phyloP scores from a whole-genome alignment of 1,140 invertebrate genomes.

The Dinoponera quadriceps region DNA sequence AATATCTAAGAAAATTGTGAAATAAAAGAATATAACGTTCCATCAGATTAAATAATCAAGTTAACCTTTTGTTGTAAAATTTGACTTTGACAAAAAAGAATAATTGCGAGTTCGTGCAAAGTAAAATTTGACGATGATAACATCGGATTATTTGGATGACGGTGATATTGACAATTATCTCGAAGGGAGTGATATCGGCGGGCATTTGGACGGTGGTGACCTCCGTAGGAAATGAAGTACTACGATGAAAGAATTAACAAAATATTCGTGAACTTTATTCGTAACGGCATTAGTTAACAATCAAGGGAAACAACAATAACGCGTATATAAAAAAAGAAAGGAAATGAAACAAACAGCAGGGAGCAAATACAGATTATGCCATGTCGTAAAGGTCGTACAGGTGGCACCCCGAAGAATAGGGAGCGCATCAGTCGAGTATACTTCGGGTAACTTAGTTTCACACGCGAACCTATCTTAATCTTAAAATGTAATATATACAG shows the following conservation, averaged over 20 bases:
- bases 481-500: slow-evolving; percentile 77
- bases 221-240: slow-evolving; percentile 23
- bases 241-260: slow-evolving; percentile 74
- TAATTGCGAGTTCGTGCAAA: too few relatives aligned
- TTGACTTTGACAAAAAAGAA: too few relatives aligned
- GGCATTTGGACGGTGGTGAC: not conserved
- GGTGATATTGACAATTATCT: not conserved
- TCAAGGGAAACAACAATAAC: slow-evolving; percentile 77
- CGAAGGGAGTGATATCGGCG: not conserved
- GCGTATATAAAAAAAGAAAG: slow-evolving; percentile 64
- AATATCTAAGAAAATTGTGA: too few relatives aligned
- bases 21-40: too few relatives aligned
- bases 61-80: too few relatives aligned
- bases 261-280: slow-evolving; percentile 81
- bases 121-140: too few relatives aligned
- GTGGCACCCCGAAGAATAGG: slow-evolving; percentile 8
- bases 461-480: slow-evolving; percentile 55
- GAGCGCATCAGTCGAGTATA: slow-evolving; percentile 68
- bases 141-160: slow-evolving; percentile 1
- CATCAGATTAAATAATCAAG: too few relatives aligned
- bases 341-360: slow-evolving; percentile 63
- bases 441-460: slow-evolving; percentile 58
- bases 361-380: slow-evolving; percentile 39
- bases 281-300: slow-evolving; percentile 81
- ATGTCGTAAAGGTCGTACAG: slow-evolving; percentile 22